A percentile compares a stretch with the other conserved stretches of the same genome.
Evolutionary conservation across 53 echinoderm and acorn worm species (phyloP).

Genomic region (Holothuria leucospilota): DNA sequence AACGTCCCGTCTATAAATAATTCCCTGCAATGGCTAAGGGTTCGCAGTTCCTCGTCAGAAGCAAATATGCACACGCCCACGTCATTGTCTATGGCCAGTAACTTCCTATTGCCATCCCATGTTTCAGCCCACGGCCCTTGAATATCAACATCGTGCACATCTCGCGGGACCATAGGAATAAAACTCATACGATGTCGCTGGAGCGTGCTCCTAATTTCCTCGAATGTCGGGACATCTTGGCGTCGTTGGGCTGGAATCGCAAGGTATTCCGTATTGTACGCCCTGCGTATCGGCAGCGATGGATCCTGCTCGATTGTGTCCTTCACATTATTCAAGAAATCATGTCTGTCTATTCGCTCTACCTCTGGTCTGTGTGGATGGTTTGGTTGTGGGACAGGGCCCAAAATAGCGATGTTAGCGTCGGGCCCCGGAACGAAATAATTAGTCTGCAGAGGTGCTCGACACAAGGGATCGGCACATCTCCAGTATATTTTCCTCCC

Average conservation of each 20-base stretch:
- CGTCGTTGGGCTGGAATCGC: not conserved
- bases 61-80: slow-evolving; percentile 27
- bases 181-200: slow-evolving; percentile 3
- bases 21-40: not conserved
- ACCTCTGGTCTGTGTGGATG: not conserved
- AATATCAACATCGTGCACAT: slow-evolving; percentile 5
- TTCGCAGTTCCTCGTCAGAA: slow-evolving; percentile 12
- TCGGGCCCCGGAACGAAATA: not conserved
- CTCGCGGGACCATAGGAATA: not conserved
- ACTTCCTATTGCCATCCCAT: slow-evolving; percentile 5
- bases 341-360: not conserved
- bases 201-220: slow-evolving; percentile 3
- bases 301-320: slow-evolving; percentile 8
- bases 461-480: not conserved
- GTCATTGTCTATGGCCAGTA: not conserved
- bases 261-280: not conserved
- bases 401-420: not conserved
- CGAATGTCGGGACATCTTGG: not conserved
- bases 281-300: not conserved
- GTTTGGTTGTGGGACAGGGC: not conserved
- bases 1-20: slow-evolving; percentile 15
- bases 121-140: slow-evolving; percentile 1
- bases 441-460: not conserved
- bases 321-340: not conserved
- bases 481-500: not conserved